phyloP scores from a whole-genome alignment of 2,113 vertebrate species.

The Chionis minor region DNA sequence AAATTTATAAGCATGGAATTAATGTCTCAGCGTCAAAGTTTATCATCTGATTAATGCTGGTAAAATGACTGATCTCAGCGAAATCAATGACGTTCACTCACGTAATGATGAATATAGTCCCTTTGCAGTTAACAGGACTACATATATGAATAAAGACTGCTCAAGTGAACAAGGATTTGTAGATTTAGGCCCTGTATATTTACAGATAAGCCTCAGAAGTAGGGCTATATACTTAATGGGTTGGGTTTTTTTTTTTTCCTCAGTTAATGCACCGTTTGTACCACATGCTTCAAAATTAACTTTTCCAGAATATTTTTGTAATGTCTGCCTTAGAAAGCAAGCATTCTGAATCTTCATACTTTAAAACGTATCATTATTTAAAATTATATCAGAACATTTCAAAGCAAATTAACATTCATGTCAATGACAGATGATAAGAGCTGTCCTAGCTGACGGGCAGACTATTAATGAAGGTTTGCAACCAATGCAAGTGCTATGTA shows the following conservation, averaged over 20 bases:
- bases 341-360: background rate
- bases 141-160: background rate
- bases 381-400: background rate
- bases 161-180: background rate
- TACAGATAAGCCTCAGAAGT: background rate
- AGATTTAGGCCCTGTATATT: background rate
- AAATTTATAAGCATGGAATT: background rate
- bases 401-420: background rate
- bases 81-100: background rate
- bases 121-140: background rate
- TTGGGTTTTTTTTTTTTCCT: background rate
- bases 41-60: background rate
- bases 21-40: background rate
- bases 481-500: background rate
- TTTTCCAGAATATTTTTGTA: background rate
- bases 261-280: background rate
- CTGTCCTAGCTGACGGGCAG: background rate
- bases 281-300: background rate
- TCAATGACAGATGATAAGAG: background rate
- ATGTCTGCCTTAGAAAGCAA: background rate
- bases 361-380: background rate
- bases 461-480: background rate
- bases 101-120: background rate
- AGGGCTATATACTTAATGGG: background rate
- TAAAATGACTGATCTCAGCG: background rate